These are phyloP conservation scores for Stegastes partitus DNA, from an alignment of 2,113 vertebrate genomes.

Conservation along the genomic window DNA sequence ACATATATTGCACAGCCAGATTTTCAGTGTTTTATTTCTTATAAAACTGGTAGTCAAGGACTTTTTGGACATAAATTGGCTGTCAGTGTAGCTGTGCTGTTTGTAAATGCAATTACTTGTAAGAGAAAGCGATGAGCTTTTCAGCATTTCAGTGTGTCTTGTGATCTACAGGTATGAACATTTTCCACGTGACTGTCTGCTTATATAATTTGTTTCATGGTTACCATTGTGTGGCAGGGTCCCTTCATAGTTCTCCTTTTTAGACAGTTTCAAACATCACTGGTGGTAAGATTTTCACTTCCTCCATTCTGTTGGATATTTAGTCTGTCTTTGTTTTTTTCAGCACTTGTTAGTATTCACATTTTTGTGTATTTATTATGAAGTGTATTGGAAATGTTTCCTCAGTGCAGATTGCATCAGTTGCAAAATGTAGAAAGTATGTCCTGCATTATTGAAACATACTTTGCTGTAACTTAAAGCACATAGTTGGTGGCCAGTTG, in stretches of 20 bases:
- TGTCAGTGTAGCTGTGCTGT: constrained; percentile 3
- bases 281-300: constrained; percentile 1
- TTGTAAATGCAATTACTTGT: constrained; percentile 43
- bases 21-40: constrained; percentile 3
- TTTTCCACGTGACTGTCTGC: background rate
- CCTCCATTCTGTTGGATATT: background rate
- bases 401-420: constrained; percentile 13
- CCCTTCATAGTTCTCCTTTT: constrained; percentile 32
- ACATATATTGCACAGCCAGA: constrained; percentile 12
- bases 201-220: constrained; percentile 1
- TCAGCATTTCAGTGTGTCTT: constrained; percentile 29
- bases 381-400: background rate
- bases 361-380: constrained; percentile 23
- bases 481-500: background rate
- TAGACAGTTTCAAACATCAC: background rate
- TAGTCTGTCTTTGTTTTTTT: background rate
- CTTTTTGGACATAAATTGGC: constrained; percentile 2
- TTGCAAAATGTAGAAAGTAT: background rate
- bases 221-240: background rate
- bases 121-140: background rate
- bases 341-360: background rate
- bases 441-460: background rate
- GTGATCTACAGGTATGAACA: background rate
- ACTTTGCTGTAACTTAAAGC: constrained; percentile 1
- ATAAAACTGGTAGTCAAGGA: constrained; percentile 12